phyloP scores from a whole-genome alignment of 2,113 vertebrate genomes.

The Serilophus lunatus region DNA sequence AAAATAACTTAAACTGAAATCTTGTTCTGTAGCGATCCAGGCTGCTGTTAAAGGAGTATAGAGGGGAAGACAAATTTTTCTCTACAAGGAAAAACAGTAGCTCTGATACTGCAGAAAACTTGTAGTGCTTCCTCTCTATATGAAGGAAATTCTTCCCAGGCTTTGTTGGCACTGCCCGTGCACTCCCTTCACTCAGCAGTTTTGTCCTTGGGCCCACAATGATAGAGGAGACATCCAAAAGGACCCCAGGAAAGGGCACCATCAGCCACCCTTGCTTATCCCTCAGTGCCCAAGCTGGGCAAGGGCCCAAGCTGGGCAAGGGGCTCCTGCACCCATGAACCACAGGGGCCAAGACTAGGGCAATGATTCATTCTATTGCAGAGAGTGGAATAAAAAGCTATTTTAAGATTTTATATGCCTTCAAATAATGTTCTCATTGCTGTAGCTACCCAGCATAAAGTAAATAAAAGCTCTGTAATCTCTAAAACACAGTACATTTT shows the following conservation, averaged over 20 bases:
- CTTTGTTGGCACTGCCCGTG: neutral
- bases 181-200: neutral
- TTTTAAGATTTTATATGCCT: neutral
- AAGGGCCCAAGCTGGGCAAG: neutral
- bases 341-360: neutral
- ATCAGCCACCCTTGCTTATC: neutral
- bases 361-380: neutral
- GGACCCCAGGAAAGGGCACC: neutral
- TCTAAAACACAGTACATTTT: neutral
- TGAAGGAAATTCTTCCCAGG: neutral
- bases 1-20: neutral
- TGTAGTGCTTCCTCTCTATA: neutral
- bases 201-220: neutral
- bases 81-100: neutral
- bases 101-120: neutral
- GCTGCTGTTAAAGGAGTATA: neutral
- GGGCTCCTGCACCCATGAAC: neutral
- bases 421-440: neutral
- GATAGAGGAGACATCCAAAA: neutral
- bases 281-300: neutral
- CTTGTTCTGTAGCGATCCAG: neutral
- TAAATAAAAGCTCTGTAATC: constrained; percentile 6
- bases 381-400: neutral
- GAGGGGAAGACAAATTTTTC: neutral
- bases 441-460: neutral